phyloP scores from a whole-genome alignment of 2,113 vertebrate species.

The Crotalus viridis region DNA sequence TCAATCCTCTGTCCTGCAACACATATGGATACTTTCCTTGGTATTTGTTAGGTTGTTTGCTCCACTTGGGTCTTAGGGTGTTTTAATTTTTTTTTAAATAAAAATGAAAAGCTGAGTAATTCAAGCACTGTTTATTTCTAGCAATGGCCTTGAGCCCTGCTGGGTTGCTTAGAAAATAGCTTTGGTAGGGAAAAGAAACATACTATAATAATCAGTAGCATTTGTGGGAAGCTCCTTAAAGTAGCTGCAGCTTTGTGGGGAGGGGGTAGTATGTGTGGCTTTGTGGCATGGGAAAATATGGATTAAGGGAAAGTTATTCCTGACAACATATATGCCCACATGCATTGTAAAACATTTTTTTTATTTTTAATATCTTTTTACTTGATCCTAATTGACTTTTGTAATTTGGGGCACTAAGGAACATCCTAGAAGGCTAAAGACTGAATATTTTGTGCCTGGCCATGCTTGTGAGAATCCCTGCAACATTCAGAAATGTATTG shows the following conservation, averaged over 20 bases:
- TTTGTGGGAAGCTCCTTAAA: neutral
- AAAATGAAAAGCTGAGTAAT: neutral
- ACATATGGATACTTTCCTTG: neutral
- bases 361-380: neutral
- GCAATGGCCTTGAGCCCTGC: neutral
- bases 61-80: neutral
- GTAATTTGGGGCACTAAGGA: neutral
- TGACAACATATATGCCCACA: too few relatives aligned
- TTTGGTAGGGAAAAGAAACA: neutral
- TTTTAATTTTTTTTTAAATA: neutral
- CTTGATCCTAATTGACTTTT: neutral
- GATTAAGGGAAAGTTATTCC: neutral
- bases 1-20: neutral
- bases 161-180: neutral
- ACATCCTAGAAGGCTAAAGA: neutral
- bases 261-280: neutral
- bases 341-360: neutral
- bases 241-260: neutral
- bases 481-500: neutral
- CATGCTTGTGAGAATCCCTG: neutral
- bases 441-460: neutral
- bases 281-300: neutral
- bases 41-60: neutral
- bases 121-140: neutral
- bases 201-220: neutral